phyloP scores from a whole-genome alignment of 2,113 vertebrate species.

The Epinephelus cyanopodus region DNA sequence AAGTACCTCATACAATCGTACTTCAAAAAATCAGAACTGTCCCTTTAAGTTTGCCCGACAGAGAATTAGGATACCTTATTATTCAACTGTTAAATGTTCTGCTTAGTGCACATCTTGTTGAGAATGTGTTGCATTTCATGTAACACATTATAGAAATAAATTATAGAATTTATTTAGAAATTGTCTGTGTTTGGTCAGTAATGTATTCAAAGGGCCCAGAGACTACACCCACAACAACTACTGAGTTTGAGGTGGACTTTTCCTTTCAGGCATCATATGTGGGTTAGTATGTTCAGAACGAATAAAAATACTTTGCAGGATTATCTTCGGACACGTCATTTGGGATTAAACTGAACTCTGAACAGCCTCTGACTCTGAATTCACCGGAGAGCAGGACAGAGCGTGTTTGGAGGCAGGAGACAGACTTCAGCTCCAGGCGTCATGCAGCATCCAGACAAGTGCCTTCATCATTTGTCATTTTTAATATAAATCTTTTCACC shows the following conservation, averaged over 20 bases:
- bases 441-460: conserved; percentile 67
- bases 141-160: too few relatives aligned
- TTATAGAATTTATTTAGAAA: too few relatives aligned
- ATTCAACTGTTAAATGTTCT: too few relatives aligned
- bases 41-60: too few relatives aligned
- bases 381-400: not conserved
- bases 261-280: not conserved
- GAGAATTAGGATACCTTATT: too few relatives aligned
- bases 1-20: too few relatives aligned
- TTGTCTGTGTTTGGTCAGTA: not conserved
- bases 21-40: too few relatives aligned
- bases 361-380: not conserved
- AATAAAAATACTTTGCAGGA: not conserved
- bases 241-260: not conserved
- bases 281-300: not conserved
- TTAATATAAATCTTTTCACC: conserved; percentile 81
- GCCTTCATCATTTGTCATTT: conserved; percentile 63
- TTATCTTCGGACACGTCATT: not conserved
- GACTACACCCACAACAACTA: not conserved
- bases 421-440: not conserved
- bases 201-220: not conserved
- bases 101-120: too few relatives aligned
- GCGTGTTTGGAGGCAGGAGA: not conserved
- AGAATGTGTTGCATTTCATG: too few relatives aligned
- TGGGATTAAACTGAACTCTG: not conserved